A percentile compares a stretch with the other conserved stretches of the same genome.
Conservation (phyloP, 2,888 invertebrate genomes). For the Cyaniris semiargus region DNA sequence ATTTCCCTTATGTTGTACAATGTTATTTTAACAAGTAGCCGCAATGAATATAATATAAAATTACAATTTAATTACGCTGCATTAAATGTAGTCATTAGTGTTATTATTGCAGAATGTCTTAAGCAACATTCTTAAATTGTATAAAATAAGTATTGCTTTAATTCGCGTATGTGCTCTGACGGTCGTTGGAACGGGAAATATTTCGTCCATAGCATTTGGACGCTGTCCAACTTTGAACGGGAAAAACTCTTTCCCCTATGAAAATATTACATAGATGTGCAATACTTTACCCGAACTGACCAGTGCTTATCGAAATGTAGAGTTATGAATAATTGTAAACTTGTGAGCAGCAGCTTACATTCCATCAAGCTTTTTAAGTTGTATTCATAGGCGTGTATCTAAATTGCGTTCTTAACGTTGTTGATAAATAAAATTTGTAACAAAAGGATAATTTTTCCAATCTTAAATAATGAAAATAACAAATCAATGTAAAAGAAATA, state of each 20-base stretch:
- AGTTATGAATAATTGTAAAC: conserved; percentile 40
- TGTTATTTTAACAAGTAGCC: too few relatives aligned
- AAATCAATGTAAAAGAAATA: too few relatives aligned
- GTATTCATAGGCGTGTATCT: neutral
- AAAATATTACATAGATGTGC: conserved; percentile 26
- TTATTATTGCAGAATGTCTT: conserved; percentile 1
- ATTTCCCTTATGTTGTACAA: too few relatives aligned
- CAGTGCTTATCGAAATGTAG: neutral
- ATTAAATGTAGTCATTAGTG: neutral
- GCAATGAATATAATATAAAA: too few relatives aligned
- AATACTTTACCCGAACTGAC: conserved; percentile 25
- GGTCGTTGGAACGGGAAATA: conserved; percentile 49
- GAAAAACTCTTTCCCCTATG: conserved; percentile 46
- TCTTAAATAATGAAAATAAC: too few relatives aligned
- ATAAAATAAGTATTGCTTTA: conserved; percentile 24
- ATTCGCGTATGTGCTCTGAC: conserved; percentile 3
- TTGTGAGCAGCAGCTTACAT: neutral
- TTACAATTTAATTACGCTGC: neutral
- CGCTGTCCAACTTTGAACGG: conserved; percentile 55
- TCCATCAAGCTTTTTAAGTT: neutral
- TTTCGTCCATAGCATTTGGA: conserved; percentile 63
- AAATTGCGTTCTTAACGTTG: too few relatives aligned
- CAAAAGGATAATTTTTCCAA: too few relatives aligned
- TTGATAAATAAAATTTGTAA: too few relatives aligned
- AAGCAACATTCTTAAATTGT: neutral